Evolutionary conservation across 2,888 invertebrate genomes (phyloP).

Genomic region (Sycophila texana): DNA sequence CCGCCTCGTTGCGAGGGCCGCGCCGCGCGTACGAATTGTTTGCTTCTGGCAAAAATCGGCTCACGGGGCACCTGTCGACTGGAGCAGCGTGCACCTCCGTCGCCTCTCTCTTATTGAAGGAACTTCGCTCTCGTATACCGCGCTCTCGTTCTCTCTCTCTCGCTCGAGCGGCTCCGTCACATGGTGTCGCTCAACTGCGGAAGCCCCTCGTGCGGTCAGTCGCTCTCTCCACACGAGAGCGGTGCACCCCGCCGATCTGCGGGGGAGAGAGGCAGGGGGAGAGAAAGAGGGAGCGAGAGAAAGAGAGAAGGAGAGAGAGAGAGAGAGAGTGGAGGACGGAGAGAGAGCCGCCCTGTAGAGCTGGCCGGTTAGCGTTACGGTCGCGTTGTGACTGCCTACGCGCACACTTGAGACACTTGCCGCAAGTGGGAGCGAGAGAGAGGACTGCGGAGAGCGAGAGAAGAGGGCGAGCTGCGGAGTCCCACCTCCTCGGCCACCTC

Average conservation of each 20-base stretch:
- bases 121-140: constrained; percentile 24
- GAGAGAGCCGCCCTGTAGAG: constrained; percentile 55
- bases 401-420: constrained; percentile 63
- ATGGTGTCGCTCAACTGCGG: constrained; percentile 42
- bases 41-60: background rate
- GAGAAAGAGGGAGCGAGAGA: background rate
- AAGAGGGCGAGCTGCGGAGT: constrained; percentile 67
- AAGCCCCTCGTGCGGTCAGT: constrained; percentile 36
- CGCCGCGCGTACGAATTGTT: background rate
- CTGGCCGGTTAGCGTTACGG: constrained; percentile 70
- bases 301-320: constrained; percentile 14
- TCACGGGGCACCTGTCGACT: background rate
- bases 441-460: constrained; percentile 39
- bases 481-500: constrained; percentile 75
- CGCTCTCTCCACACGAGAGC: constrained; percentile 8
- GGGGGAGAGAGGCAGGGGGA: background rate
- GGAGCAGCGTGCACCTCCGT: constrained; percentile 26
- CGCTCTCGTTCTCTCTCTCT: constrained; percentile 13
- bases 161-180: constrained; percentile 40
- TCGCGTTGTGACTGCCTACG: constrained; percentile 74
- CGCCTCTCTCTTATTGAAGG: constrained; percentile 49
- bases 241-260: background rate
- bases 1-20: background rate
- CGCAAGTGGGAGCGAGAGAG: constrained; percentile 60
- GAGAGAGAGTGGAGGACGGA: constrained; percentile 52